A percentile compares a stretch with the other conserved stretches of the same genome.
phyloP scores from a whole-genome alignment of 2,113 vertebrate species.

The Zosterops japonicus region DNA sequence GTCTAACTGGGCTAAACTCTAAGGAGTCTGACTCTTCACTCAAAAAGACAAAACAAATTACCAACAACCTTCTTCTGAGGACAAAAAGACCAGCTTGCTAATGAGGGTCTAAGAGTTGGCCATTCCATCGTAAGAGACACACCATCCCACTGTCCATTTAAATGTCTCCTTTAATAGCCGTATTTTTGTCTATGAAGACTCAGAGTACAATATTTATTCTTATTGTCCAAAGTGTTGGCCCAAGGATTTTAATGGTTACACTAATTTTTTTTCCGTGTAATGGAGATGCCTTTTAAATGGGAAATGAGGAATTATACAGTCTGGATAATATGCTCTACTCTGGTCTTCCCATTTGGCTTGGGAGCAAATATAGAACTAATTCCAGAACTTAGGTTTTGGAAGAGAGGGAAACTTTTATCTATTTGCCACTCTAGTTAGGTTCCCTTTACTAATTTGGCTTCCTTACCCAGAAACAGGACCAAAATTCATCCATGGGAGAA shows the following conservation, averaged over 20 bases:
- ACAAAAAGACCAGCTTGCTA: not conserved
- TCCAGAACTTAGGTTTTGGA: not conserved
- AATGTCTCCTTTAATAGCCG: not conserved
- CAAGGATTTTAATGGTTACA: not conserved
- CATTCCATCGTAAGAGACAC: not conserved
- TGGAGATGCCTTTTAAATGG: not conserved
- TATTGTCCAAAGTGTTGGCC: not conserved
- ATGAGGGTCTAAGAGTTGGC: not conserved
- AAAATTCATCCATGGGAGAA: constrained; percentile 36
- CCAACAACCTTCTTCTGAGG: not conserved
- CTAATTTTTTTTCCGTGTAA: not conserved
- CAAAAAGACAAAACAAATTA: not conserved
- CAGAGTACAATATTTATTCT: not conserved
- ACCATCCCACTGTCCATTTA: not conserved
- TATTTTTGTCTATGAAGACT: not conserved
- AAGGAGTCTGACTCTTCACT: not conserved
- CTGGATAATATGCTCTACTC: not conserved
- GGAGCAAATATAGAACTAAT: not conserved
- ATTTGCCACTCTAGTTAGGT: not conserved
- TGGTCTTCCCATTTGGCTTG: not conserved
- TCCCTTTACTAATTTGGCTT: not conserved
- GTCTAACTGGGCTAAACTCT: not conserved
- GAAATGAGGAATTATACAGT: not conserved
- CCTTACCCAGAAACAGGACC: not conserved
- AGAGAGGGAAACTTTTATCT: not conserved